These are phyloP conservation scores for Xestoiulus laeticollis DNA, from an alignment of 2,888 invertebrate genomes.

Conservation along the genomic window DNA sequence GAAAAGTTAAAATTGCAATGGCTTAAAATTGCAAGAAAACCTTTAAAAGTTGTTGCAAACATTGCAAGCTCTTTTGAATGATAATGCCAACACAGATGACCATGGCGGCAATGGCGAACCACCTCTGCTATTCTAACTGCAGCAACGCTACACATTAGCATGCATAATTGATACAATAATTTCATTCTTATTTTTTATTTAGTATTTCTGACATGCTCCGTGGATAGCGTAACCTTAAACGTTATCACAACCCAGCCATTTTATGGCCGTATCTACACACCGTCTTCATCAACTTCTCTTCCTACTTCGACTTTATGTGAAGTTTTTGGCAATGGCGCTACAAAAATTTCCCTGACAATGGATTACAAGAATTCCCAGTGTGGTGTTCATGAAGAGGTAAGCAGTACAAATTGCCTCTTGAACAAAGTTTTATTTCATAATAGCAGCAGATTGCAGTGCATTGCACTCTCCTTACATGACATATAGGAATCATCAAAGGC, in stretches of 20 bases:
- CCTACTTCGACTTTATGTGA: slow-evolving; percentile 14
- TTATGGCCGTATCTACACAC: slow-evolving; percentile 48
- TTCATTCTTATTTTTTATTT: not conserved
- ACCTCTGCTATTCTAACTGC: not conserved
- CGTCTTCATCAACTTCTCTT: not conserved
- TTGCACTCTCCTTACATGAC: not conserved
- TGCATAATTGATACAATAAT: not conserved
- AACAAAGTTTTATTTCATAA: slow-evolving; percentile 6
- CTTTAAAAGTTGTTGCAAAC: not conserved
- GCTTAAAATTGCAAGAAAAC: no score
- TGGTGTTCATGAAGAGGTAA: slow-evolving; percentile 46
- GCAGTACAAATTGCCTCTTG: not conserved
- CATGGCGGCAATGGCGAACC: not conserved
- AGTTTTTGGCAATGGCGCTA: slow-evolving; percentile 40
- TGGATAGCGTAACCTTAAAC: slow-evolving; percentile 13
- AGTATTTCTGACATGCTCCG: slow-evolving; percentile 44
- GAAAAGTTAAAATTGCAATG: no score
- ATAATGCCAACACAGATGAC: not conserved
- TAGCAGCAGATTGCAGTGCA: not conserved
- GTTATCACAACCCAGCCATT: slow-evolving; percentile 48
- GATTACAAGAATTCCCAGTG: slow-evolving; percentile 41
- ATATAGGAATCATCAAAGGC: not conserved
- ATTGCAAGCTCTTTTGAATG: not conserved
- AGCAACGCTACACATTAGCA: not conserved
- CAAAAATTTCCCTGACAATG: not conserved